Conservation (phyloP, 2,113 vertebrate species). For the Ictidomys tridecemlineatus region DNA sequence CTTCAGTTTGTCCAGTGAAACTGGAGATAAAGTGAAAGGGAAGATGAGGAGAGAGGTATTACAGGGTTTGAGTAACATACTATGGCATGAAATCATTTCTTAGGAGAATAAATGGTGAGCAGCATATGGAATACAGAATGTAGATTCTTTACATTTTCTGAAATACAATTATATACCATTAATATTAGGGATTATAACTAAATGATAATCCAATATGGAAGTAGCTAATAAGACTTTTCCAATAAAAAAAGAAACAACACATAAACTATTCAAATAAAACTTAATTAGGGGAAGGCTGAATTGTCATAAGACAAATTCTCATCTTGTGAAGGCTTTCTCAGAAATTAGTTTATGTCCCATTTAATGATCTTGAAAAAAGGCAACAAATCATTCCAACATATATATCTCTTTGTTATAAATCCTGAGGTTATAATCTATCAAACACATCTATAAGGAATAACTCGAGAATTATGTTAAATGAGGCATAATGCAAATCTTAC, state of each 20-base stretch:
- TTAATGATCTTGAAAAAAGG: conserved; percentile 9
- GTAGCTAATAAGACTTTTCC: conserved; percentile 33
- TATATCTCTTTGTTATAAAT: background rate
- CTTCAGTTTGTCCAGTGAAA: conserved; percentile 14
- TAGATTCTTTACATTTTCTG: background rate
- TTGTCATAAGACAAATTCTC: conserved; percentile 26
- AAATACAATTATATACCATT: conserved; percentile 45
- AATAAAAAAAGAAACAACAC: background rate
- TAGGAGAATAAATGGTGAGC: background rate
- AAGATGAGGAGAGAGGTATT: background rate
- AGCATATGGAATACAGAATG: background rate
- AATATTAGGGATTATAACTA: conserved; percentile 46
- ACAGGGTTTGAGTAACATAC: background rate
- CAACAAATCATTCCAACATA: conserved; percentile 30
- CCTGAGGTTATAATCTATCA: conserved; percentile 14
- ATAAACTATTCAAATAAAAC: conserved; percentile 53
- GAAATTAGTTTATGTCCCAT: background rate
- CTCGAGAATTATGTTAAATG: background rate
- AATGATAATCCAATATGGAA: conserved; percentile 21
- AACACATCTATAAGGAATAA: conserved; percentile 33
- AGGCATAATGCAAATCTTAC: background rate
- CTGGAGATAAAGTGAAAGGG: background rate
- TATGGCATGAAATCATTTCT: background rate
- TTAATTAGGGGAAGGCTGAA: background rate
- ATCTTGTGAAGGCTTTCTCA: background rate